A percentile compares a stretch with the other conserved stretches of the same genome.
phyloP scores from a whole-genome alignment of 2,888 invertebrate genomes.

The Chrysotoxum bicinctum region DNA sequence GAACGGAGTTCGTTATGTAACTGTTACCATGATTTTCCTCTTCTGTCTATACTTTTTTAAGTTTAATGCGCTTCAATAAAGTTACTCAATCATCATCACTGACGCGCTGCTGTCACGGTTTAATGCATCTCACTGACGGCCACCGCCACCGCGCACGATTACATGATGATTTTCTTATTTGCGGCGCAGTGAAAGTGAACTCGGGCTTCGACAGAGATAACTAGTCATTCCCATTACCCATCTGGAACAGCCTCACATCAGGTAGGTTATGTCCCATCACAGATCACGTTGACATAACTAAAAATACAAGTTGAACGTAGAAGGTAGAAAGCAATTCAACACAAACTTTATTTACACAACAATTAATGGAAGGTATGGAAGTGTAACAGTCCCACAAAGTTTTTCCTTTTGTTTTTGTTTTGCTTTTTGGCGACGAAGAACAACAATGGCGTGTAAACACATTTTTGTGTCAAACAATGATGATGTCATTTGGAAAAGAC shows the following conservation, averaged over 20 bases:
- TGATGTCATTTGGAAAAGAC: constrained; percentile 36
- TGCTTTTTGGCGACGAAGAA: neutral
- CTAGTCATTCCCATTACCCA: constrained; percentile 44
- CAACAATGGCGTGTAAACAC: constrained; percentile 12
- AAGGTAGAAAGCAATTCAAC: constrained; percentile 29
- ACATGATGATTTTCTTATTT: constrained; percentile 43
- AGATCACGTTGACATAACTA: constrained; percentile 60
- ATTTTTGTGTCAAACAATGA: neutral
- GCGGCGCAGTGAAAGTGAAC: constrained; percentile 60
- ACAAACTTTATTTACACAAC: neutral
- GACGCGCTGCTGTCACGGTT: constrained; percentile 62
- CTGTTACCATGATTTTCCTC: constrained; percentile 42
- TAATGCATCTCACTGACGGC: constrained; percentile 52
- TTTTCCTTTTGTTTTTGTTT: constrained; percentile 23
- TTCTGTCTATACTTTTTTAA: constrained; percentile 13
- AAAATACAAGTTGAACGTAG: constrained; percentile 34
- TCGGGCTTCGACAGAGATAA: constrained; percentile 17
- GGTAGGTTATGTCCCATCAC: constrained; percentile 23
- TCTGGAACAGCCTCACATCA: constrained; percentile 33
- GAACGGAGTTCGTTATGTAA: constrained; percentile 54
- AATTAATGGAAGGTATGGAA: neutral
- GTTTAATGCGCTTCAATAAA: constrained; percentile 68
- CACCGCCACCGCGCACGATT: constrained; percentile 41
- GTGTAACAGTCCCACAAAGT: constrained; percentile 30
- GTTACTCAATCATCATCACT: constrained; percentile 68